Evolutionary conservation across 1,140 invertebrate species (phyloP).

Genomic region (Latrodectus geometricus): DNA sequence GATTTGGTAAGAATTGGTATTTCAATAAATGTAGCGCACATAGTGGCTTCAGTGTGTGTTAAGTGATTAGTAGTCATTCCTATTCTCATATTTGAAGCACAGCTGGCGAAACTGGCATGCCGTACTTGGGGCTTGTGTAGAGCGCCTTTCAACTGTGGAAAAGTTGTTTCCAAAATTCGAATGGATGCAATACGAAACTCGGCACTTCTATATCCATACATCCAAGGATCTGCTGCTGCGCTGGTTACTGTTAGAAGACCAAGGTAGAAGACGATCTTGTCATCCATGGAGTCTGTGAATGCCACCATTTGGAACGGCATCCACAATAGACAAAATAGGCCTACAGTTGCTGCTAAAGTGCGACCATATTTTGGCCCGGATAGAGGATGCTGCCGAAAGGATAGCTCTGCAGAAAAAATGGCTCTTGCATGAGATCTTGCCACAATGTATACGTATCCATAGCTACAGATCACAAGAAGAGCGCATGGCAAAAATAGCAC

Average conservation of each 20-base stretch:
- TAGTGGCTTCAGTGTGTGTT: constrained; percentile 10
- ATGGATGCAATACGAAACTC: constrained; percentile 76
- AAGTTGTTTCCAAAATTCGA: constrained; percentile 72
- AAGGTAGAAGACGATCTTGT: constrained; percentile 73
- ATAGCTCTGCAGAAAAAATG: constrained; percentile 76
- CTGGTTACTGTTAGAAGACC: constrained; percentile 75
- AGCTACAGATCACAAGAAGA: constrained; percentile 74
- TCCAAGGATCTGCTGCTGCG: constrained; percentile 77
- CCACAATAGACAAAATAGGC: constrained; percentile 76
- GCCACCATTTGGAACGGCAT: constrained; percentile 76
- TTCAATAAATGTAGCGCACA: constrained; percentile 48
- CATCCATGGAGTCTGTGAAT: constrained; percentile 64
- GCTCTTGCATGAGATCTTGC: constrained; percentile 76
- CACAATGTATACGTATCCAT: constrained; percentile 77
- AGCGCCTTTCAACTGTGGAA: constrained; percentile 65
- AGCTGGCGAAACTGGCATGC: constrained; percentile 66
- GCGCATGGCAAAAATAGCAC: constrained; percentile 73
- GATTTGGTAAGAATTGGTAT: constrained; percentile 27
- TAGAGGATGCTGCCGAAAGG: constrained; percentile 69
- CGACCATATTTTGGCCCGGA: constrained; percentile 73
- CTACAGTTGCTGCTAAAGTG: constrained; percentile 76
- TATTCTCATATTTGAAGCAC: constrained; percentile 67
- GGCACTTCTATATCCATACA: constrained; percentile 77
- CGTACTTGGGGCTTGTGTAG: constrained; percentile 53
- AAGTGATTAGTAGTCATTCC: constrained; percentile 54